Percentiles rank a stretch among this genome's conserved stretches.
phyloP scores from a whole-genome alignment of 2,888 invertebrate species.

The Idaea straminata region DNA sequence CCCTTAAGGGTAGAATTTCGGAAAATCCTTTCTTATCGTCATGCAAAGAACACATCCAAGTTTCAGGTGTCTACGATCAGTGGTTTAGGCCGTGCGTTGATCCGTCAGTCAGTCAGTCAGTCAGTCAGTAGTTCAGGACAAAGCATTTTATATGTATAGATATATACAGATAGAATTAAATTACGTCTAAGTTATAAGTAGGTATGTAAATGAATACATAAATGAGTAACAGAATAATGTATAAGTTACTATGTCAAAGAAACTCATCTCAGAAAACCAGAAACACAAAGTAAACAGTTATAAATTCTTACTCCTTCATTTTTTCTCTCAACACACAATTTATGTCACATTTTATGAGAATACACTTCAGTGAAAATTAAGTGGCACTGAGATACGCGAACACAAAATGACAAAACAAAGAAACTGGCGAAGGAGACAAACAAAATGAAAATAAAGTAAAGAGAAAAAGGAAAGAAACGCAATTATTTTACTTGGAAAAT shows the following conservation, averaged over 20 bases:
- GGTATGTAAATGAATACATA: neutral
- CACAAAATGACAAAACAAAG: conserved; percentile 36
- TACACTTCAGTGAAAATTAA: conserved; percentile 23
- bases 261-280: neutral
- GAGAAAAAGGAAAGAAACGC: conserved; percentile 31
- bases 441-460: conserved; percentile 33
- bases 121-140: too few relatives aligned
- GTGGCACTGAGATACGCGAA: conserved; percentile 24
- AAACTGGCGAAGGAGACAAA: conserved; percentile 23
- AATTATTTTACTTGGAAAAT: conserved; percentile 37
- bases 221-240: neutral
- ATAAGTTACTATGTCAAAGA: neutral
- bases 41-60: too few relatives aligned
- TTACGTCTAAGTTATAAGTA: neutral
- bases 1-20: too few relatives aligned
- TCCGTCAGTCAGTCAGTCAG: too few relatives aligned
- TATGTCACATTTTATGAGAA: conserved; percentile 11
- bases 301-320: neutral
- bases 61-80: too few relatives aligned
- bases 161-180: too few relatives aligned
- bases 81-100: too few relatives aligned
- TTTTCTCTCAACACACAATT: conserved; percentile 2
- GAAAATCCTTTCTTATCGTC: too few relatives aligned
- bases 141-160: too few relatives aligned
- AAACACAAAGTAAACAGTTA: neutral